Base-by-base conservation (phyloP, 2,113 vertebrate species). In the Siniperca chuatsi region DNA sequence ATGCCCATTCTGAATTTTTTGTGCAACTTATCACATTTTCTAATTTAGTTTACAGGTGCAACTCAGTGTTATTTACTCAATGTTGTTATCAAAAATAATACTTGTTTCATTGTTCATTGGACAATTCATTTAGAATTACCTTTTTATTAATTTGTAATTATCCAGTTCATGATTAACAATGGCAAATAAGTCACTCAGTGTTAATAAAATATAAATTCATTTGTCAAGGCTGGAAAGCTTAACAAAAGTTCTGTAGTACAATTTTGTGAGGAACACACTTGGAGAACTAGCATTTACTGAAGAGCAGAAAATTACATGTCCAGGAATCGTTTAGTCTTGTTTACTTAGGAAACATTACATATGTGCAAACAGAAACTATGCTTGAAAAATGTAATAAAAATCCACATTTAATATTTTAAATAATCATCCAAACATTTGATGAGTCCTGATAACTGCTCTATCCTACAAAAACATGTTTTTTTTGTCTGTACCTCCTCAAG, bases 181-280 rank as follows among this genome's bases (percentile, higher is more conserved):
- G 62, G 23, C 50, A 79, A 70, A 61, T 76, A 71, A 68, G 76
- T 79, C 67, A 37, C 8, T 55, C 18, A 23, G 54, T 57, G 25
- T 70, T 79, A 81, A 76, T 82, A n/a, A 78, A 89, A 81, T 75
- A 64, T 35, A 66, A 70, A 82, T 78, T 54, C 1, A 81, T 78
- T 83, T 80, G 60, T 82, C 81, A 69, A 50, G 75, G 50, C 13
- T 75, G 29, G 5, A 69, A 44, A 72, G 21, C 37, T 52, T 71
- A 61, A 78, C 29, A 69, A 67, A 3, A 16, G 6, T 60, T 77
- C 13, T 71, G 33, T 25, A 12, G 44, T 46, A 52, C 40, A 52
- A 66, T 77, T 25, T 57, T 69, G 23, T 16, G 5, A 15, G 20
- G 33, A 21, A 50, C 46, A 42, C 57, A 42, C 15, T 70, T n/a